Evolutionary conservation across 2,888 invertebrate species (phyloP), one percentile per base, ranked within the genome.

Genomic region (Philereme transversata): DNA sequence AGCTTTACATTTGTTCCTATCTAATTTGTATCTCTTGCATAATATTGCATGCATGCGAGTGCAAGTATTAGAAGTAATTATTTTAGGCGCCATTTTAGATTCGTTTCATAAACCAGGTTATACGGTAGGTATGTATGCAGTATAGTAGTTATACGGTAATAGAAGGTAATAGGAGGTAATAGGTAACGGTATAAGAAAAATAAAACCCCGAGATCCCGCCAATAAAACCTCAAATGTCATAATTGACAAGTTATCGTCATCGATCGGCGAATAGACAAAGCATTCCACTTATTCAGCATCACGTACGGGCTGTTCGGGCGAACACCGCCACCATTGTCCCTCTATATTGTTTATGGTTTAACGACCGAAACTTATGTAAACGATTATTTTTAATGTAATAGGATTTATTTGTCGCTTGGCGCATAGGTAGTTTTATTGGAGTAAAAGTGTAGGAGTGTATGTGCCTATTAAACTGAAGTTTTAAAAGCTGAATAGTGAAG

Each of bases 281-380:
- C 73, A 67, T 65, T 54, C 70, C 69, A 74, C 70, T 81, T 83
- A 84, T 82, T 83, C 83, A 70, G 73, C 77, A 76, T 66, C 82
- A 82, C 82, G 82, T 71, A 62, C 67, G 49, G 64, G 67, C 72
- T 70, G 75, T 73, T 65, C 59, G 69, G 62, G 61, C 67, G 47
- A 47, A 47, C 43, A 38, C 49, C 47, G 68, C 66, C 69, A 69
- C 68, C 65, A 75, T 79, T 82, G 79, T 79, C 66, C 72, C 69
- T 68, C 73, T 75, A 69, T 72, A 60, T 65, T 69, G 71, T 77
- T 78, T 78, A 77, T 71, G 71, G 65, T 75, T 76, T 77, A 76
- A 79, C 72, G 71, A 66, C 67, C 64, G 65, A 66, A 65, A 67
- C 68, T 74, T 79, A 75, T 74, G 76, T 77, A 75, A 79, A 76